These are phyloP conservation scores for Patella pellucida DNA, from an alignment of 2,888 invertebrate species.

Conservation along the genomic window DNA sequence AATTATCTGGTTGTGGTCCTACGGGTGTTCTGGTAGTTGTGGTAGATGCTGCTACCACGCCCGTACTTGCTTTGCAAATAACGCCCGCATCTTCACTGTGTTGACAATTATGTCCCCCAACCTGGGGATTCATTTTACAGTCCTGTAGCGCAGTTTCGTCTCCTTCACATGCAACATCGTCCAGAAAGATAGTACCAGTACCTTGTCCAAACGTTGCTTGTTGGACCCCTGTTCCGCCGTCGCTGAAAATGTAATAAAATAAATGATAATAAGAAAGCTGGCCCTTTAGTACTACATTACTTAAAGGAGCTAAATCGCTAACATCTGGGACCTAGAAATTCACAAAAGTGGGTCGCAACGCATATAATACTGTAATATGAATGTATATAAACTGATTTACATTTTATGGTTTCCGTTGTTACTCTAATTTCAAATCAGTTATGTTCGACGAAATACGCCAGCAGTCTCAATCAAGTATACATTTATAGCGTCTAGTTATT, in stretches of 20 bases:
- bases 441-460: too few species aligned
- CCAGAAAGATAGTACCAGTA: conserved; percentile 57
- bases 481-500: too few species aligned
- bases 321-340: too few species aligned
- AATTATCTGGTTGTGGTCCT: conserved; percentile 43
- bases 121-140: conserved; percentile 70
- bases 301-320: too few species aligned
- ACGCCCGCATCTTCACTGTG: background rate
- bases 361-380: too few species aligned
- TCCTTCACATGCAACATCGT: conserved; percentile 75
- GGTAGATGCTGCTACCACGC: conserved; percentile 24
- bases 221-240: conserved; percentile 35
- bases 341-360: too few species aligned
- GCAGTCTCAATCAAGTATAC: too few species aligned
- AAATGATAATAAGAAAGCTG: too few species aligned
- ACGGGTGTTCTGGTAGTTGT: conserved; percentile 36
- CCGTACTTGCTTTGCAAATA: background rate
- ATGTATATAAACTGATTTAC: too few species aligned
- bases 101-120: background rate
- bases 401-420: too few species aligned
- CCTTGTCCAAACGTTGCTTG: conserved; percentile 45
- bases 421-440: too few species aligned
- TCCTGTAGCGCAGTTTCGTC: conserved; percentile 75
- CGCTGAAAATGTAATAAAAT: conserved; percentile 15
- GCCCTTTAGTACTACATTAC: too few species aligned